Evolutionary conservation across 1,140 invertebrate species (phyloP).

Genomic region (Drosophila takahashii): DNA sequence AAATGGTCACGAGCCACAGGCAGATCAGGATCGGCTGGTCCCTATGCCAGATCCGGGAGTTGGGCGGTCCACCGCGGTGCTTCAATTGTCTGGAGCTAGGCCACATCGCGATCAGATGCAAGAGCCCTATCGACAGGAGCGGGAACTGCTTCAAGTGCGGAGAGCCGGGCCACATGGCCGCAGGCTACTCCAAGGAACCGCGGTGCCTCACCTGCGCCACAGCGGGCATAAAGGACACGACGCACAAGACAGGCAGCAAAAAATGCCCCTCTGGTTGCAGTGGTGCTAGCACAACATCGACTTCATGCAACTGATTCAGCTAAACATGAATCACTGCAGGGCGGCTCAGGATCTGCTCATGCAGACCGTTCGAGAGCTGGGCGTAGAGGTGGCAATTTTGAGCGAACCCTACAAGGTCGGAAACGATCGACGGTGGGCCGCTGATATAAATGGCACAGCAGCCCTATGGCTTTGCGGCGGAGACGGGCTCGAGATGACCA

Average conservation of each 20-base stretch:
- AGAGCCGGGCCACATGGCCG: no score
- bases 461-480: background rate
- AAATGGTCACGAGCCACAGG: no score
- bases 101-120: no score
- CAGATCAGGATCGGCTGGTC: no score
- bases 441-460: background rate
- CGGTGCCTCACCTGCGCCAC: no score
- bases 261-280: background rate
- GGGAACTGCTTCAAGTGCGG: no score
- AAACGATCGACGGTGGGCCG: background rate
- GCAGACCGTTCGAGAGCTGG: no score
- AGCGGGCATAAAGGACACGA: background rate
- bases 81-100: no score
- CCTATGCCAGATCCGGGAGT: no score
- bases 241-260: background rate
- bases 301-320: background rate
- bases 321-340: background rate
- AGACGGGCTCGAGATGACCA: background rate
- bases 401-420: background rate
- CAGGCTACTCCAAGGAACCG: no score
- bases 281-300: background rate
- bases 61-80: no score
- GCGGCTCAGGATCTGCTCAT: background rate
- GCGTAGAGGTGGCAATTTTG: background rate
- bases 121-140: no score